Percentiles rank a stretch among this genome's conserved stretches.
Conservation (phyloP, 2,113 vertebrate species). For the Chloropsis hardwickii region DNA sequence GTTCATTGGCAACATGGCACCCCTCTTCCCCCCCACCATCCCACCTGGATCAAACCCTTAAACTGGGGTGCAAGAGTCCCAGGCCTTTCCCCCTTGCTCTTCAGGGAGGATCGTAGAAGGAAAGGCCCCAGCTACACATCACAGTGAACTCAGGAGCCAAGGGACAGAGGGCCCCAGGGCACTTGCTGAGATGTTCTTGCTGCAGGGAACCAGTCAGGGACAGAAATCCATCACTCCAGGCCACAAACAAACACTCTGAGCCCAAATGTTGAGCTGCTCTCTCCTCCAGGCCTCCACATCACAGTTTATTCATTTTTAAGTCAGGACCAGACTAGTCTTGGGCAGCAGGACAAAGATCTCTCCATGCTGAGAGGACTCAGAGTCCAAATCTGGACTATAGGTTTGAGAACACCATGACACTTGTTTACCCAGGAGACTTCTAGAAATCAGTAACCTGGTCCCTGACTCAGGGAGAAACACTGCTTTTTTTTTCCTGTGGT, state of each 20-base stretch:
- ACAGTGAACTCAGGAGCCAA: neutral
- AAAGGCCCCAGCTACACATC: rapidly evolving
- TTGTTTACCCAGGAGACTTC: neutral
- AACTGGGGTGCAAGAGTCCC: neutral
- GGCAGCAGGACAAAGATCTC: slow-evolving; percentile 9
- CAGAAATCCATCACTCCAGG: neutral
- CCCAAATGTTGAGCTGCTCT: neutral
- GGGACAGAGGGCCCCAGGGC: neutral
- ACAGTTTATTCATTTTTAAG: neutral
- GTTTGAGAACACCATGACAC: neutral
- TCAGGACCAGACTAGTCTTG: neutral
- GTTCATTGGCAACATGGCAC: neutral
- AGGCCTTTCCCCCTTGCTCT: neutral
- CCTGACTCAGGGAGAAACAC: neutral
- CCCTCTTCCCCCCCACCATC: neutral
- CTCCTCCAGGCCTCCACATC: neutral
- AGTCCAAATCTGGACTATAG: neutral
- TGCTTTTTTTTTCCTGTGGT: rapidly evolving
- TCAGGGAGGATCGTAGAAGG: neutral
- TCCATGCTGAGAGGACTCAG: neutral
- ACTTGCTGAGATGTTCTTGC: neutral
- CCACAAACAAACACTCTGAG: neutral
- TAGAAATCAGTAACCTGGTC: slow-evolving; percentile 34
- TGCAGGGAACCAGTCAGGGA: neutral
- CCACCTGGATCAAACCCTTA: neutral